These are phyloP conservation scores for Catonia carolina DNA, from an alignment of 2,888 invertebrate genomes.

Conservation along the genomic window DNA sequence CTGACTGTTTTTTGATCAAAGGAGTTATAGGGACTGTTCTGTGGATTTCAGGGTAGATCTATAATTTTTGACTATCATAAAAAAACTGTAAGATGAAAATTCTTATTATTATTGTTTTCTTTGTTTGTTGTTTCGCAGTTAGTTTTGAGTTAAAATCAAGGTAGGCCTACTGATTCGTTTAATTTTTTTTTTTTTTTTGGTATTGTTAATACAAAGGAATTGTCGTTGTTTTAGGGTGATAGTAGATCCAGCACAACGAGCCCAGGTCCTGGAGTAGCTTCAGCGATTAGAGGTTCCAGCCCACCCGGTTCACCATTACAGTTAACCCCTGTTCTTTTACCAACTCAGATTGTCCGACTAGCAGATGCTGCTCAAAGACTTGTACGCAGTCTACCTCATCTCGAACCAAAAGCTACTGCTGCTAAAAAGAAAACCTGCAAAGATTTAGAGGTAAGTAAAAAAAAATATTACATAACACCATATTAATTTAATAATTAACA, in stretches of 20 bases:
- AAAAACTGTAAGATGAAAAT: no score
- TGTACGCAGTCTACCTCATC: constrained; percentile 72
- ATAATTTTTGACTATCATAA: no score
- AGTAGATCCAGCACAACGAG: constrained; percentile 1
- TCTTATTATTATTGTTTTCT: no score
- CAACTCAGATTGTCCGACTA: constrained; percentile 76
- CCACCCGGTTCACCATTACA: constrained; percentile 47
- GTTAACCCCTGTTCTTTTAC: constrained; percentile 66
- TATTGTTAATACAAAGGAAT: no score
- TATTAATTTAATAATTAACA: neutral
- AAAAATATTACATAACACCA: constrained; percentile 6
- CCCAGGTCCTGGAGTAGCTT: constrained; percentile 33
- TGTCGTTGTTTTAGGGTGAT: no score
- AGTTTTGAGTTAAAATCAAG: no score
- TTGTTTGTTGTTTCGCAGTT: no score
- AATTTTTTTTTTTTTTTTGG: no score
- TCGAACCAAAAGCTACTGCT: constrained; percentile 84
- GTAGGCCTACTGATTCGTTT: no score
- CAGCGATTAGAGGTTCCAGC: constrained; percentile 41
- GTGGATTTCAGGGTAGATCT: no score
- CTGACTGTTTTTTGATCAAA: no score
- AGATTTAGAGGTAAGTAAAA: constrained; percentile 72
- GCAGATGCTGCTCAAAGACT: constrained; percentile 77
- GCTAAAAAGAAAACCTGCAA: constrained; percentile 82
- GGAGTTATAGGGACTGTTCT: no score